phyloP scores from a whole-genome alignment of 2,797 vertebrate genomes.

The Rachycentron canadum region DNA sequence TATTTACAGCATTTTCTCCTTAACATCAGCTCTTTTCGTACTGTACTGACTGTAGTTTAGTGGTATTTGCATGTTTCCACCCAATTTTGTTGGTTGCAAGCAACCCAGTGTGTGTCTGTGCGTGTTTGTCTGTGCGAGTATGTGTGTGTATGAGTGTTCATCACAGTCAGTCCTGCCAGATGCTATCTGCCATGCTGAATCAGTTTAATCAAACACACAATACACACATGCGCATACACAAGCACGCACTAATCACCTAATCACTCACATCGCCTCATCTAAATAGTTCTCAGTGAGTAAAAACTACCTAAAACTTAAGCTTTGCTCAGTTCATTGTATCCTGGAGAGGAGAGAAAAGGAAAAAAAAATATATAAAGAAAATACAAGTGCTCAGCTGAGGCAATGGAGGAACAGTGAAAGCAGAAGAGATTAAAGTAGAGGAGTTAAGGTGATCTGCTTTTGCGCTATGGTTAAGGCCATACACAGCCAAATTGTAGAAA shows the following conservation, averaged over 20 bases:
- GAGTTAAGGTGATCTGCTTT: constrained; percentile 32
- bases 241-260: constrained; percentile 46
- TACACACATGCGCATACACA: not conserved
- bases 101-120: constrained; percentile 19
- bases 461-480: constrained; percentile 30
- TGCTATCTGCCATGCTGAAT: constrained; percentile 65
- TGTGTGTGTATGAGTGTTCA: constrained; percentile 27
- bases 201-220: constrained; percentile 58
- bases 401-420: constrained; percentile 26
- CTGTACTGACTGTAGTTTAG: constrained; percentile 48
- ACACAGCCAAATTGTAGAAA: constrained; percentile 36
- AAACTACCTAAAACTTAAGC: constrained; percentile 49
- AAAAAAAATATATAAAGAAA: constrained; percentile 15
- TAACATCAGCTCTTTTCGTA: constrained; percentile 42
- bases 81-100: constrained; percentile 33
- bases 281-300: constrained; percentile 52
- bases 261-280: constrained; percentile 50
- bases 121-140: constrained; percentile 20
- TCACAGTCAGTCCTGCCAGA: constrained; percentile 60
- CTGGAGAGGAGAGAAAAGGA: constrained; percentile 13
- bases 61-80: constrained; percentile 48
- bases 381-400: constrained; percentile 30
- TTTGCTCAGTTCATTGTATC: constrained; percentile 35
- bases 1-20: constrained; percentile 45
- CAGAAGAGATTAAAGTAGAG: constrained; percentile 29